phyloP scores from a whole-genome alignment of 2,888 invertebrate genomes.

The Lasius fuliginosus region DNA sequence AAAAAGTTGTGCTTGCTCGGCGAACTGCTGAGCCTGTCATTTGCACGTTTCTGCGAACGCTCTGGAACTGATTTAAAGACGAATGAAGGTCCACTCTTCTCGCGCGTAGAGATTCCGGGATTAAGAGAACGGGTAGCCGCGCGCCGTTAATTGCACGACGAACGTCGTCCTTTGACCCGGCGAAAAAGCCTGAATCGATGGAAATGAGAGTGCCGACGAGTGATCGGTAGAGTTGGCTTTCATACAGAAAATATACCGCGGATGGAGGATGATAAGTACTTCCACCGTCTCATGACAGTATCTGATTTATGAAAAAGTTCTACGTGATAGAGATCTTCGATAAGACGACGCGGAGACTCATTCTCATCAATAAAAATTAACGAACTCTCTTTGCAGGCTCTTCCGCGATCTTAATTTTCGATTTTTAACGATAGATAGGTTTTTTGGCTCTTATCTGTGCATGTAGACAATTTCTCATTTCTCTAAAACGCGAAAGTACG shows the following conservation, averaged over 20 bases:
- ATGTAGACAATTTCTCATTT: neutral
- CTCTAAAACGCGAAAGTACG: neutral
- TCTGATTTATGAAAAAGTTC: conserved; percentile 33
- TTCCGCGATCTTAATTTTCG: conserved; percentile 20
- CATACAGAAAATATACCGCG: neutral
- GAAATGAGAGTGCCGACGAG: conserved; percentile 19
- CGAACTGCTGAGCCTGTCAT: conserved; percentile 63
- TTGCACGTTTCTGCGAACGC: conserved; percentile 55
- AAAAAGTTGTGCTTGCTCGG: conserved; percentile 56
- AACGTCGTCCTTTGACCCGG: conserved; percentile 35
- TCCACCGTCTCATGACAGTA: neutral
- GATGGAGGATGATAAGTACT: neutral
- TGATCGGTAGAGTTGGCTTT: conserved; percentile 15
- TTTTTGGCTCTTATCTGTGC: neutral
- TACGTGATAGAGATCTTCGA: neutral
- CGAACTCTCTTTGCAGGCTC: neutral
- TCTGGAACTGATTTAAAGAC: conserved; percentile 67
- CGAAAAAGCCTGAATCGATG: conserved; percentile 10
- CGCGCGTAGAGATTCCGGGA: conserved; percentile 30
- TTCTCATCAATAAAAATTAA: conserved; percentile 45
- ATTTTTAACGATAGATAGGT: neutral
- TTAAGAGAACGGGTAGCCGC: conserved; percentile 33
- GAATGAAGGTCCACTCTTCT: conserved; percentile 65
- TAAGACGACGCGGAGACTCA: conserved; percentile 17
- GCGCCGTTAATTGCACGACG: conserved; percentile 42